Percentiles rank a stretch among this genome's conserved stretches.
These are phyloP conservation scores for Coryphaenoides rupestris DNA, from an alignment of 2,113 vertebrate genomes.

Conservation along the genomic window DNA sequence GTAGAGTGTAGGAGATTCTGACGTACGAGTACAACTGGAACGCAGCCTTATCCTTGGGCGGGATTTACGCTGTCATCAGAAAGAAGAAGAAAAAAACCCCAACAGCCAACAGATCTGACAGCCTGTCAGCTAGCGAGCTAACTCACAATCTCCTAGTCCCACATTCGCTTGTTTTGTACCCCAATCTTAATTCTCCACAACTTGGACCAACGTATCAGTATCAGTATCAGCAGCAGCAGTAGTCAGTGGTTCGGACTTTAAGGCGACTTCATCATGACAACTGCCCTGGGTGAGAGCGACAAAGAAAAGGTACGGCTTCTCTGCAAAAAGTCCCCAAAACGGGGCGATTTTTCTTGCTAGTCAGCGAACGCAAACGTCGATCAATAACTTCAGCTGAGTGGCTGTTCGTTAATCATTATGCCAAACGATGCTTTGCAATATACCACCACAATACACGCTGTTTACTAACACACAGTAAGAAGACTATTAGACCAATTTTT, in stretches of 20 bases:
- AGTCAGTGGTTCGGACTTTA: slow-evolving; percentile 10
- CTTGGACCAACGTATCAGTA: too few species aligned
- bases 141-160: not conserved
- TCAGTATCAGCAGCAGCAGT: too few species aligned
- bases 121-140: slow-evolving; percentile 41
- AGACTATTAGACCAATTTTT: too few species aligned
- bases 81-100: slow-evolving; percentile 12
- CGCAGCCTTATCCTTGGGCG: slow-evolving; percentile 9
- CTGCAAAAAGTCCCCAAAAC: not conserved
- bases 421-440: too few species aligned
- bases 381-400: slow-evolving; percentile 25
- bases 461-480: too few species aligned
- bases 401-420: not conserved
- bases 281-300: slow-evolving; percentile 58
- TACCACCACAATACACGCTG: too few species aligned
- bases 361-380: slow-evolving; percentile 21
- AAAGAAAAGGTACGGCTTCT: slow-evolving; percentile 65
- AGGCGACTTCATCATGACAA: slow-evolving; percentile 56
- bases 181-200: not conserved
- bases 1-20: too few species aligned
- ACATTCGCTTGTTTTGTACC: not conserved
- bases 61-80: slow-evolving; percentile 23
- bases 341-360: slow-evolving; percentile 2
- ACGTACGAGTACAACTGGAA: too few species aligned
- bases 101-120: slow-evolving; percentile 53